These are phyloP conservation scores for Hartigia nigra DNA, from an alignment of 2,888 invertebrate species.

Conservation along the genomic window DNA sequence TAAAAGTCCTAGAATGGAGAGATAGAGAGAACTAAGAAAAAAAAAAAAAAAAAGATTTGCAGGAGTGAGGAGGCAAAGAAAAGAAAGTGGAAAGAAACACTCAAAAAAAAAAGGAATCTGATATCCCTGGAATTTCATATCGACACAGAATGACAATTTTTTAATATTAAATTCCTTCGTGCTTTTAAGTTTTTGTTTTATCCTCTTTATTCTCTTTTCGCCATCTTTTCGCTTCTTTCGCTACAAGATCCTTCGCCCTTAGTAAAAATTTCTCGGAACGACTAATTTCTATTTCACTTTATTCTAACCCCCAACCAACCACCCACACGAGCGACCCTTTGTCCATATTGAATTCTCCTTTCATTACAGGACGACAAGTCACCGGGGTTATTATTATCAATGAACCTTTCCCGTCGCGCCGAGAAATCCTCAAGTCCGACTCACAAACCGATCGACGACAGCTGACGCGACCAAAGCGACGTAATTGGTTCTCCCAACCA, in stretches of 20 bases:
- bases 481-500: conserved; percentile 35
- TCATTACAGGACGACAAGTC: not conserved
- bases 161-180: conserved; percentile 64
- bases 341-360: not conserved
- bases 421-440: not conserved
- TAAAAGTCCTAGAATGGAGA: conserved; percentile 16
- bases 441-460: not conserved
- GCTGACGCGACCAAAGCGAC: not conserved
- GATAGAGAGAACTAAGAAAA: conserved; percentile 28
- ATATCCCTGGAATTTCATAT: conserved; percentile 65
- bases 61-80: conserved; percentile 20
- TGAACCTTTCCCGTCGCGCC: not conserved
- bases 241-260: not conserved
- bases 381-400: not conserved
- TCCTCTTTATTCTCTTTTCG: not conserved
- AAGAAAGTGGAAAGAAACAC: conserved; percentile 33
- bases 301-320: conserved; percentile 10
- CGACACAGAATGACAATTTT: conserved; percentile 63
- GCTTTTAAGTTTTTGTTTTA: not conserved
- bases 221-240: not conserved
- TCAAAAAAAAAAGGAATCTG: conserved; percentile 43
- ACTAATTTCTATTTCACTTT: conserved; percentile 26
- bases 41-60: conserved; percentile 32
- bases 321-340: not conserved
- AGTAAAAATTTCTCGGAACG: not conserved